phyloP scores from a whole-genome alignment of 1,140 invertebrate species.

The Lasioglossum baleicum region DNA sequence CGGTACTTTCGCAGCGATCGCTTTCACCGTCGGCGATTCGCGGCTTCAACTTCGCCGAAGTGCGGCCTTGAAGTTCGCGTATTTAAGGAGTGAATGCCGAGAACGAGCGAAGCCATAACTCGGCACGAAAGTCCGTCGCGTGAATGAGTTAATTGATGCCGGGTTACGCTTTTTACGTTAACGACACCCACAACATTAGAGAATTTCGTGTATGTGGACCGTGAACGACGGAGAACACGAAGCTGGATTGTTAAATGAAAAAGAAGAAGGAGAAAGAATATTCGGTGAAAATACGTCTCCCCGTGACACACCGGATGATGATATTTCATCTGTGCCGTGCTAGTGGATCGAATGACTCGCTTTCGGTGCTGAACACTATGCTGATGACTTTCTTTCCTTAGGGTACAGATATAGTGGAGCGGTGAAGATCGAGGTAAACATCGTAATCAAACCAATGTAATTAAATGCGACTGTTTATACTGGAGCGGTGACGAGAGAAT shows the following conservation, averaged over 20 bases:
- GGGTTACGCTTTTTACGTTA: background rate
- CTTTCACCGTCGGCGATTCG: slow-evolving; percentile 14
- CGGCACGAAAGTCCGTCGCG: slow-evolving; percentile 39
- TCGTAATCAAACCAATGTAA: no score
- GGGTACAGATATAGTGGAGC: no score
- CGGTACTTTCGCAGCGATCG: slow-evolving; percentile 7
- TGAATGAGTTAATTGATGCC: slow-evolving; percentile 47
- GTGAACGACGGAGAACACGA: slow-evolving; percentile 4
- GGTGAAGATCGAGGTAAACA: no score
- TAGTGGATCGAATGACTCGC: background rate
- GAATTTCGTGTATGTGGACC: slow-evolving; percentile 41
- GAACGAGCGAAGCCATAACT: no score
- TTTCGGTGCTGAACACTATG: background rate
- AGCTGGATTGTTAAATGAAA: background rate
- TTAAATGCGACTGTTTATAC: no score
- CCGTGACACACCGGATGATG: background rate
- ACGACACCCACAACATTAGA: background rate
- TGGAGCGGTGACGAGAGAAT: no score
- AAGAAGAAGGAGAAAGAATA: background rate
- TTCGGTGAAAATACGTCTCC: slow-evolving; percentile 26
- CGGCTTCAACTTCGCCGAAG: background rate
- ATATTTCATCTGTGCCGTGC: slow-evolving; percentile 13
- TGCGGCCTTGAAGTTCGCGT: background rate
- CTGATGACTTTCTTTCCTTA: no score
- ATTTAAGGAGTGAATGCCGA: background rate